Evolutionary conservation across 2,797 vertebrate genomes (phyloP).

Genomic region (Heteromormyrus szaboi): DNA sequence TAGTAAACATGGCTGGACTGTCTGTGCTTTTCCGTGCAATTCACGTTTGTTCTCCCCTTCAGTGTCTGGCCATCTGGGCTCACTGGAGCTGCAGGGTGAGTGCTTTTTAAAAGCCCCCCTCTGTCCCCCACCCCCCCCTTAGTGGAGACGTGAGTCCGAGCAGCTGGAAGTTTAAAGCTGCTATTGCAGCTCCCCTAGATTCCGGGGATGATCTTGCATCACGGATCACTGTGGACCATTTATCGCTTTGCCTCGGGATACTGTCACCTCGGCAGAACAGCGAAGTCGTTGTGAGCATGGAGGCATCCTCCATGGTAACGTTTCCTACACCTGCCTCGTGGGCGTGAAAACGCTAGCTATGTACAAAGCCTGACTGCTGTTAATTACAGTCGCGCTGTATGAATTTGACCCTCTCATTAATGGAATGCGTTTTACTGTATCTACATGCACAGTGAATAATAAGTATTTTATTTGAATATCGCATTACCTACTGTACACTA

Average conservation of each 20-base stretch:
- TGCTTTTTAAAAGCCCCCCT: background rate
- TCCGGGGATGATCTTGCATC: background rate
- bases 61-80: background rate
- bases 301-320: background rate
- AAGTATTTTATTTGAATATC: background rate
- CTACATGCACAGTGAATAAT: background rate
- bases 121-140: background rate
- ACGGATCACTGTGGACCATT: background rate
- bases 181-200: background rate
- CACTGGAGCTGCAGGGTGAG: background rate
- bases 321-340: slow-evolving; percentile 1
- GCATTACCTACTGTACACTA: background rate
- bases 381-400: background rate
- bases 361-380: background rate
- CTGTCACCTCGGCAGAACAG: background rate
- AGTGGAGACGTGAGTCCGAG: background rate
- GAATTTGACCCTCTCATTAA: slow-evolving; percentile 6
- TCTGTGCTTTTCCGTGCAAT: background rate
- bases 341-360: background rate
- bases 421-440: background rate
- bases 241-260: background rate
- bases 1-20: background rate
- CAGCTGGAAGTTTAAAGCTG: slow-evolving; percentile 6
- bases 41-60: background rate
- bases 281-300: background rate